A percentile compares a stretch with the other conserved stretches of the same genome.
These are phyloP conservation scores for Pristionchus entomophagus DNA, from an alignment of 2,888 invertebrate genomes.

Conservation along the genomic window DNA sequence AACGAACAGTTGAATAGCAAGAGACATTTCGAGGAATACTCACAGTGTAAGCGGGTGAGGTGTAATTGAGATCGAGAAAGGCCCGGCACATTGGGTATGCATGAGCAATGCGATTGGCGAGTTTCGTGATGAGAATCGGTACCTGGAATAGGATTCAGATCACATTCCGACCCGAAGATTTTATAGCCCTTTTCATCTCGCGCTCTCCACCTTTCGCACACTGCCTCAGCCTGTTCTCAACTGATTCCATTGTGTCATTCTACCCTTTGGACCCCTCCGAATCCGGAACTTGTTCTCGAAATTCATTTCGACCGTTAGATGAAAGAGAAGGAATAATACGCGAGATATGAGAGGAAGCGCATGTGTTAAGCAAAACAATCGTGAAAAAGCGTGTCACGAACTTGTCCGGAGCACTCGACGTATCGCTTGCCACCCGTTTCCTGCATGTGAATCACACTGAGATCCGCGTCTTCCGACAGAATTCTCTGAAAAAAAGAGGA, in stretches of 20 bases:
- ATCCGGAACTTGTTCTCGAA: background rate
- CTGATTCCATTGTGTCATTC: constrained; percentile 39
- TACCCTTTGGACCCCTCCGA: constrained; percentile 5
- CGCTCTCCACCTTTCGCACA: background rate
- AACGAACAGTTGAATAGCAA: background rate
- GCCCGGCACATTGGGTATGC: constrained; percentile 18
- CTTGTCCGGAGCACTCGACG: constrained; percentile 55
- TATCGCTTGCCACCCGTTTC: constrained; percentile 73
- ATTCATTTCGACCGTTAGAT: too few relatives aligned
- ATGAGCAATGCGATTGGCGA: constrained; percentile 53
- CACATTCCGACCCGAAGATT: constrained; percentile 11
- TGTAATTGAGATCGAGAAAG: constrained; percentile 49
- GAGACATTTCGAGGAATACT: background rate
- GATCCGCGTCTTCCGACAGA: constrained; percentile 54
- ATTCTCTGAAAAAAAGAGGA: constrained; percentile 60
- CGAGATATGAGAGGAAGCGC: too few relatives aligned
- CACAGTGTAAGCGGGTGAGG: constrained; percentile 47
- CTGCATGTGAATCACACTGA: constrained; percentile 69
- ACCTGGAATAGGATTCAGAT: constrained; percentile 56
- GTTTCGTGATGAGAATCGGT: constrained; percentile 61
- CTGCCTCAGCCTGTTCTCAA: constrained; percentile 25
- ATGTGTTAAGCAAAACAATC: too few relatives aligned
- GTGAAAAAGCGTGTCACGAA: too few relatives aligned
- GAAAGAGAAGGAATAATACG: too few relatives aligned
- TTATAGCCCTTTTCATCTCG: background rate